These are phyloP conservation scores for Thomomys bottae DNA, from an alignment of 2,113 vertebrate species.

Conservation along the genomic window DNA sequence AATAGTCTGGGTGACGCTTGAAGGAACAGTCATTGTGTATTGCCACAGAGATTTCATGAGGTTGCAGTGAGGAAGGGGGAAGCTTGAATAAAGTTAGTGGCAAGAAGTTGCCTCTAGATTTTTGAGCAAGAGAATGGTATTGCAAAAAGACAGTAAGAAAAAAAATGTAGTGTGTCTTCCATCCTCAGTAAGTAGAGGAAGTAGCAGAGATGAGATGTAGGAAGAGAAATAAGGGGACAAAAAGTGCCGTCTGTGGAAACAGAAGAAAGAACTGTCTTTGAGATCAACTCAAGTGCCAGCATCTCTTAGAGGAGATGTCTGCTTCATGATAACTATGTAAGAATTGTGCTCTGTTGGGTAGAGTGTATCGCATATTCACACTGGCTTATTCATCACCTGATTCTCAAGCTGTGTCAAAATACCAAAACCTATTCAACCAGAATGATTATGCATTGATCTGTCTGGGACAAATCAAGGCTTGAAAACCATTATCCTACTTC, in stretches of 20 bases:
- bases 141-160: neutral
- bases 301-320: neutral
- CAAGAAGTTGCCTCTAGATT: neutral
- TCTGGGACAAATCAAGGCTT: neutral
- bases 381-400: neutral
- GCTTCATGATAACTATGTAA: neutral
- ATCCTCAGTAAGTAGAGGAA: neutral
- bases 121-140: neutral
- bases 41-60: neutral
- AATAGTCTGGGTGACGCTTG: neutral
- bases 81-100: neutral
- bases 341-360: neutral
- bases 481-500: neutral
- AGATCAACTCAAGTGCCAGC: neutral
- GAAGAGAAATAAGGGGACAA: neutral
- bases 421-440: neutral
- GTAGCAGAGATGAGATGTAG: neutral
- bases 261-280: neutral
- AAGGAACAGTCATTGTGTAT: neutral
- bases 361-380: neutral
- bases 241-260: neutral
- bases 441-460: neutral
- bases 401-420: slow-evolving; percentile 4
- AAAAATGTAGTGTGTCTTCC: neutral
- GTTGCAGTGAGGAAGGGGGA: neutral